Evolutionary conservation across 2,113 vertebrate genomes (phyloP), one percentile per base, ranked within the genome.

Genomic region (Nestor notabilis): DNA sequence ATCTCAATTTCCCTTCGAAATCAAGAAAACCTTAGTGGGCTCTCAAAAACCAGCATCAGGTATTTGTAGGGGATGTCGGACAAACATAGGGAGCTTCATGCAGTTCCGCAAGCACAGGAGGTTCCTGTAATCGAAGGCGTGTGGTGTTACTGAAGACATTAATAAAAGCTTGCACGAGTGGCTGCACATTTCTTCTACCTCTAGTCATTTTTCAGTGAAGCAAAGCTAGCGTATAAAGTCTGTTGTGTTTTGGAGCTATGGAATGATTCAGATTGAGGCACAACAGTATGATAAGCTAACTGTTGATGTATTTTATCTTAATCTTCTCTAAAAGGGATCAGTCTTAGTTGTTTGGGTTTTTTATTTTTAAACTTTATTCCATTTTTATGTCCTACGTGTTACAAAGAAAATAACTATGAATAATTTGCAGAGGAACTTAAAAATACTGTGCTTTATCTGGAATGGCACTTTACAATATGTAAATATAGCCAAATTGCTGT

Each of bases 351-450:
- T 10, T 23, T 33, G 8, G 0, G 1, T 23, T 41, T 12, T 39
- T 64, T 41, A 17, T 80, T 52, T 82, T 85, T 64, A 60, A 74
- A 52, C 11, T 28, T 60, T 29, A 75, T 91, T 65, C 46, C 15
- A 29, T 83, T 91, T 93, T 61, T 70, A 60, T 58, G n/a, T 74
- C 41, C 28, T 72, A 43, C 0, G 2, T 31, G 72, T 77, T 78
- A 39, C 50, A 89, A 90, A 83, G 49, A 88, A 87, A 90, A 87
- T 60, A 86, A 89, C 93, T 43, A 47, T 5, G 10, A 68, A 20
- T 35, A 83, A 92, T 94, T 86, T 90, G 52, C 76, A 83, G 47
- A 89, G 63, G 56, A 61, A 75, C 65, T 91, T 91, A 65, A 89
- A 96, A 94, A 91, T 76, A 60, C 35, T 11, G 2, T 1, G 2